These are phyloP conservation scores for Sylvicapra grimmia DNA, from an alignment of 2,113 vertebrate species.

Conservation along the genomic window DNA sequence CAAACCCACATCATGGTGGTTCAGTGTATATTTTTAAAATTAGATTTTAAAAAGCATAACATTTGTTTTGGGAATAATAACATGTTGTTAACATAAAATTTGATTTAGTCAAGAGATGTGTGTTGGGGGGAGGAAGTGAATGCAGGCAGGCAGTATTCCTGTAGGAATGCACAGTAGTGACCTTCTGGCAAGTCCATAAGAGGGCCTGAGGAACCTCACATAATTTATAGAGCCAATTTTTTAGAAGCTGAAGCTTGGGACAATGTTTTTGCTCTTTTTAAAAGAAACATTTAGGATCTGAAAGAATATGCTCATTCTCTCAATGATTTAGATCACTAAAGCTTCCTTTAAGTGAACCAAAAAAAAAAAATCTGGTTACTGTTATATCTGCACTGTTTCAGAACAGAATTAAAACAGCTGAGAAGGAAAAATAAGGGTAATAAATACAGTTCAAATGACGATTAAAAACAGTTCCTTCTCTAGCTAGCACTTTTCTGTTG, in stretches of 20 bases:
- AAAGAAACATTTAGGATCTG: neutral
- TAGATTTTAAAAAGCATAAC: neutral
- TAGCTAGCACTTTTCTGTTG: neutral
- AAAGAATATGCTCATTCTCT: neutral
- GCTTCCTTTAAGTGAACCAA: neutral
- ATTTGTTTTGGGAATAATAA: neutral
- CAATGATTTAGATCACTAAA: neutral
- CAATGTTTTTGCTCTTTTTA: neutral
- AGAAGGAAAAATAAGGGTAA: neutral
- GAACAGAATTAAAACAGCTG: neutral
- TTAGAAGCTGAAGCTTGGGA: neutral
- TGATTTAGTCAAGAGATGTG: neutral
- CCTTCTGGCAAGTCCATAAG: rapidly evolving
- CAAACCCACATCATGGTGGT: neutral
- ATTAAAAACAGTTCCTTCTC: neutral
- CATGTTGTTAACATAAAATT: neutral
- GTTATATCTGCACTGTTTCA: neutral
- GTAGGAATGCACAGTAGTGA: rapidly evolving
- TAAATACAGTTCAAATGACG: neutral
- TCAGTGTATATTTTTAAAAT: neutral
- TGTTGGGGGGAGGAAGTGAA: neutral
- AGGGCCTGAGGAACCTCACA: neutral
- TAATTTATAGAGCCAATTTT: neutral
- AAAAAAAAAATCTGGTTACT: neutral
- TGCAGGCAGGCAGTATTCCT: neutral